These are phyloP conservation scores for Liopterus haemorrhoidalis DNA, from an alignment of 2,888 invertebrate species.

Conservation along the genomic window DNA sequence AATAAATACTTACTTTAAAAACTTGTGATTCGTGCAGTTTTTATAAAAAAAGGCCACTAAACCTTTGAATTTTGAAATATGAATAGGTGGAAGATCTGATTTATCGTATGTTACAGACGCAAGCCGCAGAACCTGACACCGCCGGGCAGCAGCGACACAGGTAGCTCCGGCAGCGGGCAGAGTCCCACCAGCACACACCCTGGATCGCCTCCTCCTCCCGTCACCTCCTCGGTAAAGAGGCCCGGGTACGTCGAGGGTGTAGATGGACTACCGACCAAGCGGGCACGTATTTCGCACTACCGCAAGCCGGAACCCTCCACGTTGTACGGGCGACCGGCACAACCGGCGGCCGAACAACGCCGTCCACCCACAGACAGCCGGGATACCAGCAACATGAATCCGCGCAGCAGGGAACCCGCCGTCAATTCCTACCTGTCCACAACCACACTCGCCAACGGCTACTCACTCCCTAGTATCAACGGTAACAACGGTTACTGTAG, in stretches of 20 bases:
- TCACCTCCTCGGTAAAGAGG: slow-evolving; percentile 54
- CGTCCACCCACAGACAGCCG: slow-evolving; percentile 45
- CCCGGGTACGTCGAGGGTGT: slow-evolving; percentile 57
- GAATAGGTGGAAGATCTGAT: not conserved
- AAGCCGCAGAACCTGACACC: slow-evolving; percentile 89
- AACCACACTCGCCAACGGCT: slow-evolving; percentile 30
- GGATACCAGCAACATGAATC: slow-evolving; percentile 48
- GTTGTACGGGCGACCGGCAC: slow-evolving; percentile 45
- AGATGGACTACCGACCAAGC: slow-evolving; percentile 61
- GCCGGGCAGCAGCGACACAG: slow-evolving; percentile 76
- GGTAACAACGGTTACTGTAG: slow-evolving; percentile 33
- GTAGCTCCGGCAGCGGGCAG: slow-evolving; percentile 71
- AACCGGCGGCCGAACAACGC: slow-evolving; percentile 41
- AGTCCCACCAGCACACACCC: slow-evolving; percentile 70
- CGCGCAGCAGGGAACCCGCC: slow-evolving; percentile 42
- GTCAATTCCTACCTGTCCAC: slow-evolving; percentile 11
- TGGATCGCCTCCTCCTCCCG: slow-evolving; percentile 63
- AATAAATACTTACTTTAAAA: no score
- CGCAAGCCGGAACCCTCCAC: slow-evolving; percentile 49
- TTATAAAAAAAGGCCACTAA: no score
- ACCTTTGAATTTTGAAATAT: no score
- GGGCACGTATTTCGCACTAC: slow-evolving; percentile 82
- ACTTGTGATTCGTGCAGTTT: no score
- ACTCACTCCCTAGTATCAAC: slow-evolving; percentile 29
- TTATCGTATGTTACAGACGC: slow-evolving; percentile 52